Evolutionary conservation across 23 tunicate species (phyloP), one percentile per base, ranked within the genome.

Genomic region (Clavelina lepadiformis): DNA sequence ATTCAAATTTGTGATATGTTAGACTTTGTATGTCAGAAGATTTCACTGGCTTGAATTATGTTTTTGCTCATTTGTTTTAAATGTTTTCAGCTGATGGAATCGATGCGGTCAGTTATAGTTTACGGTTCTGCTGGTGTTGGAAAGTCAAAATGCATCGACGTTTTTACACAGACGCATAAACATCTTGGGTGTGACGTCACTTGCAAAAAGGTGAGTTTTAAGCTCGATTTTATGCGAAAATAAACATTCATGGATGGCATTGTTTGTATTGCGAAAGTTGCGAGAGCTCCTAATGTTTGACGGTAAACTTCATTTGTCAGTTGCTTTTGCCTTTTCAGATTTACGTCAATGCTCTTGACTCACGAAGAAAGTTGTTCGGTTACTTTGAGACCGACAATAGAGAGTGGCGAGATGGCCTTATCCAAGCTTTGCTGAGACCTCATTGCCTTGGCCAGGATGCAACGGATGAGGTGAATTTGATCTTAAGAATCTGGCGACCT

Each of bases 381-480:
- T 87, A 66, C 73, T 87, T 72, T 50, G 96, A 87, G 27, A n/a
- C 57, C n/a, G 81, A 73, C 3, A 65, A 51, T 3, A 67, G 81
- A 50, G 96, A 80, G 49, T 87, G 96, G 96, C 79, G 74, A 34
- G 87, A 80, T 61, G 96, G 96, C 22, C 50, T 87, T 27, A 73
- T 87, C 0, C 96, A 87, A 58, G 59, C 36, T 37, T 28, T 87
- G 33, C 38, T 86, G 35, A 63, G 95, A 55, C 85, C 95, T 11
- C 80, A 78, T 22, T 86, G 95, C 57, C 52, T 72, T n/a, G 86
- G 38, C 7, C 61, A 52, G 32, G 84, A 78, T 38, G 61, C 61
- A 1, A 61, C 84, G 7, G 34, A 45, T 58, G n/a, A n/a, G n/a
- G n/a, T n/a, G n/a, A n/a, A n/a, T n/a, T n/a, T n/a, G n/a, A n/a